Evolutionary conservation across 2,113 vertebrate genomes (phyloP).

Genomic region (Euleptes europaea): DNA sequence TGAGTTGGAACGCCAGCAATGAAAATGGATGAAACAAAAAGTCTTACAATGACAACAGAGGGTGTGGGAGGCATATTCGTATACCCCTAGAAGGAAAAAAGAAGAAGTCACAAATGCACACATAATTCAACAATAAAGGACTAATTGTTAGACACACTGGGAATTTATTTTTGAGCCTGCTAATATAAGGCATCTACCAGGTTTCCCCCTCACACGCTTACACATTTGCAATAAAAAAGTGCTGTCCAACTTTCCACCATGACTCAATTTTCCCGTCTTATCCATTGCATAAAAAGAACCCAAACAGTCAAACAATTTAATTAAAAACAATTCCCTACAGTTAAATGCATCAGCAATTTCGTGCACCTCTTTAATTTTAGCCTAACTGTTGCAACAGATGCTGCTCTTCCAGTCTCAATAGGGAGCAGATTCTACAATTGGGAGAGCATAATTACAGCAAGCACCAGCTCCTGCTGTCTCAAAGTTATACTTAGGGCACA

Average conservation of each 20-base stretch:
- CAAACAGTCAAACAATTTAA: conserved; percentile 53
- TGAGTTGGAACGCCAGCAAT: too few relatives aligned
- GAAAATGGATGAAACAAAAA: too few relatives aligned
- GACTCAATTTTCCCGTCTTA: neutral
- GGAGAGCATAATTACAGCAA: conserved; percentile 77
- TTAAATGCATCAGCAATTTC: conserved; percentile 66
- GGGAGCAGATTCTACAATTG: conserved; percentile 76
- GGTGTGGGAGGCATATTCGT: too few relatives aligned
- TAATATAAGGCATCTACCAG: neutral
- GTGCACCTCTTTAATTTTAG: conserved; percentile 72
- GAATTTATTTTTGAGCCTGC: neutral
- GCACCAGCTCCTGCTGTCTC: conserved; percentile 74
- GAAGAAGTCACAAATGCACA: neutral
- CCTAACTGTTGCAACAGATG: conserved; percentile 77
- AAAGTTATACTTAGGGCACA: conserved; percentile 73
- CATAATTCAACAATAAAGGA: neutral
- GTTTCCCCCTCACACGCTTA: neutral
- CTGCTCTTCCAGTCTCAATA: conserved; percentile 74
- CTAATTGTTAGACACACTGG: conserved; percentile 10
- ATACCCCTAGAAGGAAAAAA: neutral
- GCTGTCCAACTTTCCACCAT: neutral
- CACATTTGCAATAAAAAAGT: conserved; percentile 22
- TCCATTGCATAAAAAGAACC: neutral
- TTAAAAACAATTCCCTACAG: conserved; percentile 55
- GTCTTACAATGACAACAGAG: too few relatives aligned